phyloP scores from a whole-genome alignment of 2,888 invertebrate species.

The Pachycephus smyrnensis region DNA sequence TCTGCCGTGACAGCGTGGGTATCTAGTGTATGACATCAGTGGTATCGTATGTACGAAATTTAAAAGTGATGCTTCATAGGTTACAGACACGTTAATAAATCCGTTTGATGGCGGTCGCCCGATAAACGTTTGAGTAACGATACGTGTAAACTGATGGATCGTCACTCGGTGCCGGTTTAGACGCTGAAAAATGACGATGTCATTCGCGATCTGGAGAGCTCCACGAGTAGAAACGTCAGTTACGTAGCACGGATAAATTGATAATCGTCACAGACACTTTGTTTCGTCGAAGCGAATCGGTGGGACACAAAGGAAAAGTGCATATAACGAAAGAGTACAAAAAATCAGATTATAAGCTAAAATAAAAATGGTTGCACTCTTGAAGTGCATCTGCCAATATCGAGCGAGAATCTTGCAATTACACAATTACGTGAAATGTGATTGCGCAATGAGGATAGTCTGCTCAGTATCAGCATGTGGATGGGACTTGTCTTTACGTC shows the following conservation, averaged over 20 bases:
- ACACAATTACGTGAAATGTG: not conserved
- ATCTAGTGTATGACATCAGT: not conserved
- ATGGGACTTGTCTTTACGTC: conserved; percentile 9
- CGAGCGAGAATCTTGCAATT: not conserved
- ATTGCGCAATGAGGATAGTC: not conserved
- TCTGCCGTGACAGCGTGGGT: not conserved
- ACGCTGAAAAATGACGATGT: not conserved
- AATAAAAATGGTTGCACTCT: not conserved
- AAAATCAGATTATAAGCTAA: no score
- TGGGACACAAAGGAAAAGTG: not conserved
- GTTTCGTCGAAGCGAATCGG: not conserved
- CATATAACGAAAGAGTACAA: not conserved
- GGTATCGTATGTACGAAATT: not conserved
- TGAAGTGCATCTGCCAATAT: not conserved
- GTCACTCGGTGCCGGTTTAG: not conserved
- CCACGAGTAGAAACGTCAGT: not conserved
- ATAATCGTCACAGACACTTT: not conserved
- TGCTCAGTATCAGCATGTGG: not conserved
- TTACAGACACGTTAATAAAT: not conserved
- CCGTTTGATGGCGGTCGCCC: not conserved
- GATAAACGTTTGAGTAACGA: not conserved
- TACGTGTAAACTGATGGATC: not conserved
- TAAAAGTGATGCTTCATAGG: not conserved
- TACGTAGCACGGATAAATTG: not conserved
- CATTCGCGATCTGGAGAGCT: not conserved